Evolutionary conservation across 37 sponge, comb jelly and placozoan genomes (phyloP), one percentile per base, ranked within the genome.

Genomic region (Aplysina aerophoba): DNA sequence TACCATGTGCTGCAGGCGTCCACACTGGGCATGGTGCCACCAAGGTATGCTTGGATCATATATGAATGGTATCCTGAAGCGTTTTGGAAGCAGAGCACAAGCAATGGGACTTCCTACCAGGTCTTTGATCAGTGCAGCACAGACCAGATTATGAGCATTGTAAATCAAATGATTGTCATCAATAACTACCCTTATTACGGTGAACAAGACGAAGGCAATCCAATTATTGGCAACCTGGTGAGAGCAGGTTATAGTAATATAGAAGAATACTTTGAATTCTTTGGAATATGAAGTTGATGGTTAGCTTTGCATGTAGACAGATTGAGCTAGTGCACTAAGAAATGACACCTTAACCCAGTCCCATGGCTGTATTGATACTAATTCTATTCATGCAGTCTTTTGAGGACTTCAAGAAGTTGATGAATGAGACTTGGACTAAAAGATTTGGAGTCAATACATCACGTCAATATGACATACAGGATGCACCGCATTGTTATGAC

Each of bases 31-130:
- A 64, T 86, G 87, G 83, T 87, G 1, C 53, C 30, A 2, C 4
- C 21, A 15, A 56, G 77, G 50, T 92, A 92, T 66, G 59, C 55
- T 0, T 92, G 88, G 88, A 24, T 92, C 4, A 19, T 53, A 2
- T 88, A 41, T 88, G 82, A 73, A 59, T 92, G 88, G 92, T 92
- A 88, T 53, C 63, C 66, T 1, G 61, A 81, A 0, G 38, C 60
- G 22, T 92, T 87, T 87, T 92, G 92, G 92, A 33, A 15, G 33
- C 15, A 3, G 0, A 50, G 14, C 25, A 12, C 4, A 6, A 31
- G 40, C 16, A 38, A 39, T 44, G 17, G 59, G 59, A 3, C n/a
- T 24, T 0, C 13, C 3, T 89, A 90, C 59, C 31, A 67, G 1
- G 69, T 83, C 14, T 15, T 35, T 15, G 22, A 65, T 65, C n/a